Base-by-base conservation (phyloP, 2,888 invertebrate genomes). In the Sminthurinus aureus region DNA sequence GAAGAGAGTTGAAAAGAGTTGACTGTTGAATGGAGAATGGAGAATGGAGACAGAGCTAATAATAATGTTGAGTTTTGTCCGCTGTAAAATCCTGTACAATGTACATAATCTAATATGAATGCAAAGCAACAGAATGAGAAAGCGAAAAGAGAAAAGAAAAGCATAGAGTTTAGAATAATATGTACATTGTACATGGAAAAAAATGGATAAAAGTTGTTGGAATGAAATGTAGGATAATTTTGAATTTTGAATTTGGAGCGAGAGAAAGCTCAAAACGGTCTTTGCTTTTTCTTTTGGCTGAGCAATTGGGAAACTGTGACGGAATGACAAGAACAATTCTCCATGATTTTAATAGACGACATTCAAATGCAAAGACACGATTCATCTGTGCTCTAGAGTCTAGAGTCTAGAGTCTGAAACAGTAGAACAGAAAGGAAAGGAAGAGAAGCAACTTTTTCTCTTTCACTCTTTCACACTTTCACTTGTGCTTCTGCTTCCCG, bases 311-410 rank as follows among this genome's bases (percentile, higher is more conserved):
- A 18, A 58, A 18, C 4, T 58, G 20, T 69, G n/a, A n/a, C 67
- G n/a, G n/a, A 69, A 71, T 71, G 22, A 71, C 24, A 8, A 71
- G 22, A 9, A 71, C 13, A 12, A 71, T 71, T 71, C 26, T 26
- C 24, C 26, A 78, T 26, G 64, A 78, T 66, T 78, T 78, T 78
- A 78, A 78, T 78, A 66, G 78, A 78, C 66, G 52, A 38, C 78
- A 78, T 78, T 78, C 64, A 78, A 38, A 78, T 78, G 78, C 78
- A 66, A 22, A 64, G 66, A 24, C 78, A 64, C 78, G 77, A 77
- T 52, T 77, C 77, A 20, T 22, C 67, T 69, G 67, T 69, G 22
- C 13, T 3, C 38, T 38, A 20, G n/a, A 11, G 9, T 18, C 15
- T 15, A 3, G 9, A 58, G 4, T 13, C 38, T 15, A 2, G 52